These are phyloP conservation scores for Gadopsis bispinosus DNA, from an alignment of 2,797 vertebrate species.

Conservation along the genomic window DNA sequence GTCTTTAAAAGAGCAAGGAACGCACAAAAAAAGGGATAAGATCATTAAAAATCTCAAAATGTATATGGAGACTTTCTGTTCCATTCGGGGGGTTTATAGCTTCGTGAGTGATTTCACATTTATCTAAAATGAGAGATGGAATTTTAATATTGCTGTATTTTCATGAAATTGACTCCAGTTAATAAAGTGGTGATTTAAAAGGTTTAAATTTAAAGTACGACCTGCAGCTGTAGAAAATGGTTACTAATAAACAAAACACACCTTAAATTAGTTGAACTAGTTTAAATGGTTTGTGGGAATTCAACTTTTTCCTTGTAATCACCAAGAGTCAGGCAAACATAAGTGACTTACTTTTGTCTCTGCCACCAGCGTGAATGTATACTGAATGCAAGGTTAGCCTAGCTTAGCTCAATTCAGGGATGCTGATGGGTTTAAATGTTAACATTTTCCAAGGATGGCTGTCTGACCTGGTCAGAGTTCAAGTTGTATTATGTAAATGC, in stretches of 20 bases:
- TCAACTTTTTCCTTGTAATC: background rate
- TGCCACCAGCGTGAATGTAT: conserved; percentile 33
- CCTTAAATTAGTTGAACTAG: conserved; percentile 1
- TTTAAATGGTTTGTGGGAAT: background rate
- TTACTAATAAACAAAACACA: background rate
- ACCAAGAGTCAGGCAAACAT: background rate
- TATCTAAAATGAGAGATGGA: conserved; percentile 29
- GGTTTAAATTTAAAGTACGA: conserved; percentile 6
- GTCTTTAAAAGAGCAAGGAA: conserved; percentile 35
- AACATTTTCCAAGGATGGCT: background rate
- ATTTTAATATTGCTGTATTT: conserved; percentile 43
- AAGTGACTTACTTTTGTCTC: conserved; percentile 22
- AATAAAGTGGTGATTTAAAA: conserved; percentile 30
- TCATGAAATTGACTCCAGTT: conserved; percentile 30
- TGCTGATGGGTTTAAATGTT: background rate
- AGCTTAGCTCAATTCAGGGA: conserved; percentile 1
- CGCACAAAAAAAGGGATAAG: conserved; percentile 13
- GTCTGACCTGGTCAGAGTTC: background rate
- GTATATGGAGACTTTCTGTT: conserved; percentile 26
- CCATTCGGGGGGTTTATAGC: conserved; percentile 16
- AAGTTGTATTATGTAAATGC: background rate
- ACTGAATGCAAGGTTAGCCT: conserved; percentile 1
- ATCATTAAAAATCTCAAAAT: conserved; percentile 18
- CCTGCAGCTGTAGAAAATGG: conserved; percentile 10
- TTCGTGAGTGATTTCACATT: conserved; percentile 35